Base-by-base conservation (phyloP, 2,888 invertebrate species). In the Acrobasis suavella region DNA sequence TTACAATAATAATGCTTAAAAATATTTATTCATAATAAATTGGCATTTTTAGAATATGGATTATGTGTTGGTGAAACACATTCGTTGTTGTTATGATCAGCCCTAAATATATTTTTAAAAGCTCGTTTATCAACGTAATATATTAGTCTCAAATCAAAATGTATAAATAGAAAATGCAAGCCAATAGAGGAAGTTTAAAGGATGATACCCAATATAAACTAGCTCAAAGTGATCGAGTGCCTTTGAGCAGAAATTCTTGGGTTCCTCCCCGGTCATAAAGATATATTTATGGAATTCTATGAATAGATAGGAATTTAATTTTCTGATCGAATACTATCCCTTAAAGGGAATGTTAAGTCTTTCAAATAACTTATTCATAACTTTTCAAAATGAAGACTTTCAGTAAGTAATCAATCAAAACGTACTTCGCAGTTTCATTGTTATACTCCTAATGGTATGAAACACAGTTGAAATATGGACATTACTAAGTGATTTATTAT, bases 231-330 rank as follows among this genome's bases (percentile, higher is more conserved):
- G 59, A 50, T 38, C 50, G 51, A 60, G 51, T 38, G 51, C 60
- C 52, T 60, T 60, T 42, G 38, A 42, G 22, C 51, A 17, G 42
- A 51, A 60, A 60, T 60, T 60, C 60, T 50, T 14, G 50, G 49
- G 59, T 50, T 50, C 59, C 49, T 58, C 32, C 2, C 39, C 51
- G 60, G 17, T 16, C 16, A 12, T 38, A 38, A 8, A 59, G 32
- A 59, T 52, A 39, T 60, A 60, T 60, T 60, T 60, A 60, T 60
- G 60, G 51, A 60, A 60, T 60, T 51, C 60, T 60, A 52, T 60
- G 60, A 60, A 51, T 60, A 60, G 60, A 51, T 22, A 39, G 51
- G 60, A 60, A 51, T 60, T 60, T 51, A 39, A 59, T 59, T 59
- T 59, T 50, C 37, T 56, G 42, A 42, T 55, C 55, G 37, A 15